These are phyloP conservation scores for Enteromius anoplus DNA, from an alignment of 2,797 vertebrate genomes.

Conservation along the genomic window DNA sequence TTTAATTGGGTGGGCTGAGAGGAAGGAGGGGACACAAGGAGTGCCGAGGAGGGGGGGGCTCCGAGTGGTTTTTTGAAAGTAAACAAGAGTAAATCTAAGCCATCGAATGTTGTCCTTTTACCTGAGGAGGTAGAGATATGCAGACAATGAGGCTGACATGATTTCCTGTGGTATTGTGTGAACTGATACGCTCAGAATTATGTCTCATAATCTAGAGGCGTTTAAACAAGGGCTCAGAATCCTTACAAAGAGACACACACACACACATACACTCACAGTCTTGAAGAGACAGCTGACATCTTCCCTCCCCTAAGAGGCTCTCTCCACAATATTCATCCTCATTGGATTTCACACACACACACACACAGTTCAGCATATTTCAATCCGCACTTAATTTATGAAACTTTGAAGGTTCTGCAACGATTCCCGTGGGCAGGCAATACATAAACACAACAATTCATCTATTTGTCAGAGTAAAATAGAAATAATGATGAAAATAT, in stretches of 20 bases:
- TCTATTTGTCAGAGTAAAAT: background rate
- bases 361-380: background rate
- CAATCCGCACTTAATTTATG: background rate
- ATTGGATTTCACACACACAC: constrained; percentile 17
- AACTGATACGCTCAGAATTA: constrained; percentile 61
- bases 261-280: constrained; percentile 48
- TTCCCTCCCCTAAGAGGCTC: constrained; percentile 51
- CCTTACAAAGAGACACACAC: constrained; percentile 52
- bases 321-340: constrained; percentile 10
- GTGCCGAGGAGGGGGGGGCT: constrained; percentile 49
- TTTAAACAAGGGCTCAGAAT: constrained; percentile 60
- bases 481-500: background rate
- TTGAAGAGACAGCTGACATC: constrained; percentile 63
- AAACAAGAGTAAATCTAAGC: constrained; percentile 61
- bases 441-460: background rate
- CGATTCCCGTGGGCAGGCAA: background rate
- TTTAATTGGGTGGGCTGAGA: constrained; percentile 77
- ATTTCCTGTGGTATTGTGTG: constrained; percentile 62
- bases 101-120: constrained; percentile 61
- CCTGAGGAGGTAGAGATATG: constrained; percentile 57
- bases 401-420: background rate
- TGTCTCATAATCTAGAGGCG: constrained; percentile 58
- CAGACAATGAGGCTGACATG: constrained; percentile 51
- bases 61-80: constrained; percentile 52
- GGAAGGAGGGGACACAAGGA: constrained; percentile 65